phyloP scores from a whole-genome alignment of 2,797 vertebrate genomes.

The Luscinia megarhynchos region DNA sequence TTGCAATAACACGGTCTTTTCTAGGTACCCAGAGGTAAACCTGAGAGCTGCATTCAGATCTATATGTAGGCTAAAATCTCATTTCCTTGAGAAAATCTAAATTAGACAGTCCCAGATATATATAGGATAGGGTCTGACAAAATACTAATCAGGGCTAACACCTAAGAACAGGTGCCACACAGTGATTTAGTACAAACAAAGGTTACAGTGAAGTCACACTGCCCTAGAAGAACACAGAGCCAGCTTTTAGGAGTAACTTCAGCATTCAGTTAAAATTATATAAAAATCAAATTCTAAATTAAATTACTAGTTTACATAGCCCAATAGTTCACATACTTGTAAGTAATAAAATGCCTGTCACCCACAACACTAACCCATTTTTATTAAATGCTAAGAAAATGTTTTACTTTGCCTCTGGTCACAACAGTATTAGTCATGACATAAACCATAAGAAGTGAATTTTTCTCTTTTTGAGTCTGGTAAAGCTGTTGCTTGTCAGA shows the following conservation, averaged over 20 bases:
- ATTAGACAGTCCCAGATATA: background rate
- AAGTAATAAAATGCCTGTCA: background rate
- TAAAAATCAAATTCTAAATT: background rate
- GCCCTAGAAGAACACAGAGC: background rate
- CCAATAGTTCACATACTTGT: background rate
- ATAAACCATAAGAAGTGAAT: background rate
- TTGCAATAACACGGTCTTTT: background rate
- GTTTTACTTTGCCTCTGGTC: background rate
- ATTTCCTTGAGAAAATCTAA: background rate
- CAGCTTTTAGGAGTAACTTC: background rate
- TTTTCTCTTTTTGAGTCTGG: background rate
- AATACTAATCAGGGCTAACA: background rate
- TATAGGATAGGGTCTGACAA: background rate
- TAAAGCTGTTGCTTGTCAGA: background rate
- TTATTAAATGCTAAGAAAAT: background rate
- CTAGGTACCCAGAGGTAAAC: background rate
- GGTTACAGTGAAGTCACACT: background rate
- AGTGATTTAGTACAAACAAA: background rate
- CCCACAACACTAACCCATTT: background rate
- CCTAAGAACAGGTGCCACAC: background rate
- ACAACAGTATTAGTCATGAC: background rate
- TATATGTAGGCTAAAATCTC: accelerated
- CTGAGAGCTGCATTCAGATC: background rate
- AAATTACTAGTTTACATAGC: background rate
- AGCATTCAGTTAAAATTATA: background rate